Conservation (phyloP, 2,113 vertebrate species). For the Burhinus bistriatus region DNA sequence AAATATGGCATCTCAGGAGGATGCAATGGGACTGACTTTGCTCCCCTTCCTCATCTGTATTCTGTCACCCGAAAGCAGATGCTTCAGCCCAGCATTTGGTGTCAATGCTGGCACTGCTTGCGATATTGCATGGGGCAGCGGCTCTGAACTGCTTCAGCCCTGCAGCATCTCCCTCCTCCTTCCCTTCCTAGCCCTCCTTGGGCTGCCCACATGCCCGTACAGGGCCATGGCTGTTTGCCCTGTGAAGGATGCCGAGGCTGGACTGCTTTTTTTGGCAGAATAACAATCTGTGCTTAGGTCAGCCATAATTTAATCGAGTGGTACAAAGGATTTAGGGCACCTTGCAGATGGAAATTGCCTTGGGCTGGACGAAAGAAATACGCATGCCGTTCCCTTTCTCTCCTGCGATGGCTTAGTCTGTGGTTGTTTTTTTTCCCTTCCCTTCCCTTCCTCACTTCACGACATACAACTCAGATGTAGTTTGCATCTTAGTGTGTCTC, state of each 20-base stretch:
- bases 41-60: not conserved
- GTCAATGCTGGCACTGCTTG: not conserved
- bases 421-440: not conserved
- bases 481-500: conserved; percentile 3
- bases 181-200: not conserved
- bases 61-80: not conserved
- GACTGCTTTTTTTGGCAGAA: not conserved
- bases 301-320: not conserved
- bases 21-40: not conserved
- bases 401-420: not conserved
- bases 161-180: not conserved
- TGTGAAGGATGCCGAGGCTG: not conserved
- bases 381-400: not conserved
- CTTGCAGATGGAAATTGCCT: conserved; percentile 29
- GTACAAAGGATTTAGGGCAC: conserved; percentile 7
- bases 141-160: not conserved
- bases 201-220: rapidly evolving
- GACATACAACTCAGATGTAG: not conserved
- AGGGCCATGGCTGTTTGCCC: rapidly evolving
- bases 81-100: not conserved
- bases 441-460: not conserved
- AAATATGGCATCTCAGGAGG: not conserved
- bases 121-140: rapidly evolving
- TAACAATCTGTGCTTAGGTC: conserved; percentile 1
- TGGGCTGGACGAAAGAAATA: not conserved